A percentile compares a stretch with the other conserved stretches of the same genome.
These are phyloP conservation scores for Cygnus olor DNA, from an alignment of 2,797 vertebrate species.

Conservation along the genomic window DNA sequence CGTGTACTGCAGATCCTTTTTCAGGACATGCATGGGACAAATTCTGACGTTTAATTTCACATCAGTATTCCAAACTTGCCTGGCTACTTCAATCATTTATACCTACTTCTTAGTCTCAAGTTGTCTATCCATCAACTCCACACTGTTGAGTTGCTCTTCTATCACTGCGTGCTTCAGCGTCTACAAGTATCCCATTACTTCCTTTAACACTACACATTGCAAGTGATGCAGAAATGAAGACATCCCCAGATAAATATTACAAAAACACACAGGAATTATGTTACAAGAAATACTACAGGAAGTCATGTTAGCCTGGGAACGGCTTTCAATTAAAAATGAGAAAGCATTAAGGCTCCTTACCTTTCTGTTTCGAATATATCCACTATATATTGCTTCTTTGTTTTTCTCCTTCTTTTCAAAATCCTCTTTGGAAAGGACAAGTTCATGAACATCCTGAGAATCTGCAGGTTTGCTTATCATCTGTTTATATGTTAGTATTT, in stretches of 20 bases:
- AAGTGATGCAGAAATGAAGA: background rate
- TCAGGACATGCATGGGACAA: background rate
- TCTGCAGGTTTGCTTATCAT: slow-evolving; percentile 89
- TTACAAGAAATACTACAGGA: background rate
- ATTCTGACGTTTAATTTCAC: background rate
- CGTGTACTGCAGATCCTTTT: background rate
- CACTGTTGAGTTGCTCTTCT: background rate
- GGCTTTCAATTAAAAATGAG: background rate
- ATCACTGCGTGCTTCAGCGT: background rate
- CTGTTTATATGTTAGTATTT: slow-evolving; percentile 73
- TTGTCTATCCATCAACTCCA: background rate
- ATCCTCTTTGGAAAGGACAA: slow-evolving; percentile 91
- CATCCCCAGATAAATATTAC: background rate
- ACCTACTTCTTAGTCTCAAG: background rate
- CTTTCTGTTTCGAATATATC: slow-evolving; percentile 89
- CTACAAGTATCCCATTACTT: background rate
- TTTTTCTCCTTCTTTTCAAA: slow-evolving; percentile 92
- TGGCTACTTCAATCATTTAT: background rate
- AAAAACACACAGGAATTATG: background rate
- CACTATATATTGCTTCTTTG: slow-evolving; percentile 87
- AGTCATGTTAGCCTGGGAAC: background rate
- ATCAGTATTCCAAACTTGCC: background rate
- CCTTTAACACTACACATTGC: background rate
- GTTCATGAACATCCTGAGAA: slow-evolving; percentile 92
- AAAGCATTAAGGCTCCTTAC: slow-evolving; percentile 66